Evolutionary conservation across 2,113 vertebrate genomes (phyloP).

Genomic region (Ahaetulla prasina): DNA sequence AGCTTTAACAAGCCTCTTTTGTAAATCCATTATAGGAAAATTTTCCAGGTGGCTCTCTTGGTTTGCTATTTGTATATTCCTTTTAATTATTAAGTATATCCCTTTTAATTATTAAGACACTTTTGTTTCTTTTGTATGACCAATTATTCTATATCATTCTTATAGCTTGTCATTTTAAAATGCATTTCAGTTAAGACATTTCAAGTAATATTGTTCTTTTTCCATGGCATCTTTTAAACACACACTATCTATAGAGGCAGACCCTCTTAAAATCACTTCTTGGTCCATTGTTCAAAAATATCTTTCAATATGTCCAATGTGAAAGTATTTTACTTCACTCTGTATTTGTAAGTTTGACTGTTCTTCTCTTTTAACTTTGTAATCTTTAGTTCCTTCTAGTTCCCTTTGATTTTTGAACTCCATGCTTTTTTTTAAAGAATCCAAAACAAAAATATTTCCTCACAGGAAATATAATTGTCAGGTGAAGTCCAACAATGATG

Average conservation of each 20-base stretch:
- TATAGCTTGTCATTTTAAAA: neutral
- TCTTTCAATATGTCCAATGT: too few species aligned
- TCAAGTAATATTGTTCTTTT: neutral
- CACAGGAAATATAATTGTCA: neutral
- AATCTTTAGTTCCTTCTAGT: neutral
- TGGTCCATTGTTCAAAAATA: neutral
- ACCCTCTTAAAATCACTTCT: neutral
- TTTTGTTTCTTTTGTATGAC: neutral
- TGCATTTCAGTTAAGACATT: neutral
- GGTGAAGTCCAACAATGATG: neutral
- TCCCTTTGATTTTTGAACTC: neutral
- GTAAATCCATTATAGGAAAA: neutral
- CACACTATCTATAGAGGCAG: neutral
- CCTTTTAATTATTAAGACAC: neutral
- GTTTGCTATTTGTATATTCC: neutral
- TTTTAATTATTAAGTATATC: too few species aligned
- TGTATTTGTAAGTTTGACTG: neutral
- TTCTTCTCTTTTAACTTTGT: neutral
- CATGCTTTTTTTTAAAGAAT: neutral
- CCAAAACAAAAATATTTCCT: neutral
- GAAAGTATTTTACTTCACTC: neutral
- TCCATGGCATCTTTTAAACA: neutral
- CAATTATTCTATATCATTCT: neutral
- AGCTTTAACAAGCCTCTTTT: neutral
- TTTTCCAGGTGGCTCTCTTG: neutral